Evolutionary conservation across 2,797 vertebrate genomes (phyloP).

Genomic region (Alfaro cultratus): DNA sequence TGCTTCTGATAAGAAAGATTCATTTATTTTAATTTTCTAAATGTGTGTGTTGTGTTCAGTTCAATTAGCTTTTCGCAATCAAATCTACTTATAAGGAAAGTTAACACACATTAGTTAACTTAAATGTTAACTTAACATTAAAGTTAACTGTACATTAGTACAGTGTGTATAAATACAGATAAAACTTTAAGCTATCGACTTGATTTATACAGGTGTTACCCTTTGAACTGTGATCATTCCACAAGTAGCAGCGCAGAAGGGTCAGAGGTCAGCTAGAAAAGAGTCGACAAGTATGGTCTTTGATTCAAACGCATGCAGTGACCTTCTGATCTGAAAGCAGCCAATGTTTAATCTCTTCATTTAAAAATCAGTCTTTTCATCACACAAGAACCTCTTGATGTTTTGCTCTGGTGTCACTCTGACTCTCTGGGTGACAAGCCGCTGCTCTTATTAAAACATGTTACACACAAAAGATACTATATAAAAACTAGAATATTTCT

Average conservation of each 20-base stretch:
- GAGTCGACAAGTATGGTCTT: constrained; percentile 1
- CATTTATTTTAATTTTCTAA: neutral
- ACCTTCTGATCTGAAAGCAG: constrained; percentile 40
- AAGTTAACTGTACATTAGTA: too few species aligned
- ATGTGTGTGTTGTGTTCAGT: neutral
- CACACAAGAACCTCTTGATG: constrained; percentile 8
- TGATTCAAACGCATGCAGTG: constrained; percentile 36
- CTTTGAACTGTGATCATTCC: neutral
- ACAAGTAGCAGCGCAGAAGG: neutral
- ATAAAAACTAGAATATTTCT: neutral
- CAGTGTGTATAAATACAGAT: neutral
- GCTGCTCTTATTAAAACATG: neutral
- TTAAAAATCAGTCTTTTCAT: constrained; percentile 24
- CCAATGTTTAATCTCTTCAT: constrained; percentile 25
- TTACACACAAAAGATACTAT: neutral
- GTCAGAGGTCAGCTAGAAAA: constrained; percentile 37
- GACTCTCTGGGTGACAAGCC: neutral
- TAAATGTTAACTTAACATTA: too few species aligned
- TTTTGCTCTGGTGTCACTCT: neutral
- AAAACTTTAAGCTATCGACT: neutral
- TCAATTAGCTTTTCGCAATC: neutral
- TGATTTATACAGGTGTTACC: neutral
- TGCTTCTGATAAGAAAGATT: neutral
- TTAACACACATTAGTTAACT: too few species aligned
- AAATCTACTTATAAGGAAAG: neutral